phyloP scores from a whole-genome alignment of 2,888 invertebrate species.

The Cremastinae sp. region DNA sequence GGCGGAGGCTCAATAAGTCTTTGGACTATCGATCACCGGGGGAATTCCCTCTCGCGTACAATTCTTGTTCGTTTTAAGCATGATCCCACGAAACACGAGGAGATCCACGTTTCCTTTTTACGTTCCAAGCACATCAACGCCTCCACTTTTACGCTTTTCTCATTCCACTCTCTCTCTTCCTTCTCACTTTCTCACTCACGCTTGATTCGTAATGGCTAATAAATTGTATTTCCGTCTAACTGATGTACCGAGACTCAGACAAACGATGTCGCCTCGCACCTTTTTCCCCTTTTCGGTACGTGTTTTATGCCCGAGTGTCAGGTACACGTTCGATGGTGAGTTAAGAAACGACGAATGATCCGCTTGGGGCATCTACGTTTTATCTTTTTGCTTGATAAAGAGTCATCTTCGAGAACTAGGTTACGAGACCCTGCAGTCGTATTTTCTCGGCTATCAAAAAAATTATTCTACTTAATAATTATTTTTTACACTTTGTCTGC shows the following conservation, averaged over 20 bases:
- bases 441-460: no score
- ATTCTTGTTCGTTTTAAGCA: slow-evolving; percentile 23
- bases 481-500: no score
- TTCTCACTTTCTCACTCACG: slow-evolving; percentile 43
- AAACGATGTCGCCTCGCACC: slow-evolving; percentile 63
- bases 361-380: slow-evolving; percentile 11
- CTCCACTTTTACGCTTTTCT: slow-evolving; percentile 34
- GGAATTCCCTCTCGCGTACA: slow-evolving; percentile 54
- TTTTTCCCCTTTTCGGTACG: slow-evolving; percentile 14
- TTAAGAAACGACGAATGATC: slow-evolving; percentile 22
- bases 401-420: slow-evolving; percentile 11
- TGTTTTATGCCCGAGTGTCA: background rate
- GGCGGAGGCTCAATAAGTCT: slow-evolving; percentile 67
- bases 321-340: background rate
- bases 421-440: background rate
- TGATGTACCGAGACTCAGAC: slow-evolving; percentile 65
- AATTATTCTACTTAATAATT: no score
- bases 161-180: slow-evolving; percentile 20
- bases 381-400: slow-evolving; percentile 1
- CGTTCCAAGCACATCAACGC: slow-evolving; percentile 2
- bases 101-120: slow-evolving; percentile 30
- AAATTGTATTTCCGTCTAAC: slow-evolving; percentile 66
- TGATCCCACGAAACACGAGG: slow-evolving; percentile 45
- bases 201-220: slow-evolving; percentile 69
- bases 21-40: slow-evolving; percentile 69